A percentile compares a stretch with the other conserved stretches of the same genome.
Conservation (phyloP, 2,113 vertebrate species). For the Manacus vitellinus region DNA sequence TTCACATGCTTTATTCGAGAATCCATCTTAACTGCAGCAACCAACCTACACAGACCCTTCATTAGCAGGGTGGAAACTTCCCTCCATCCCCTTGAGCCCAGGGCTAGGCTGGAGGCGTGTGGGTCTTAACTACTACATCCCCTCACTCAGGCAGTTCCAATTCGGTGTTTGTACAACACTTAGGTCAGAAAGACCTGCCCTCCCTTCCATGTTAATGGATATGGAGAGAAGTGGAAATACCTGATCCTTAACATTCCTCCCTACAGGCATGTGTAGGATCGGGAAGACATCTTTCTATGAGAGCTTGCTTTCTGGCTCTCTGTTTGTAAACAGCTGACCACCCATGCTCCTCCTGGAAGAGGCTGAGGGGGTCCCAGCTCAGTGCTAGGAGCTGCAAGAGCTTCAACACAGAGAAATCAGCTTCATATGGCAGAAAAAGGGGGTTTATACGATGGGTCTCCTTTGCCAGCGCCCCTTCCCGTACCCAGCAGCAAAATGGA, state of each 20-base stretch:
- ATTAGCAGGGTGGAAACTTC: background rate
- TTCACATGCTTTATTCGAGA: background rate
- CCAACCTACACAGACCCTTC: background rate
- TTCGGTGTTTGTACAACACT: background rate
- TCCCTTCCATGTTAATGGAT: background rate
- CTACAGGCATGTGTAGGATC: background rate
- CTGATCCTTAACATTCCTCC: constrained; percentile 62
- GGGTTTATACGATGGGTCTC: background rate
- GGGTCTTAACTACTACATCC: background rate
- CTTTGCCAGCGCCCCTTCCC: background rate
- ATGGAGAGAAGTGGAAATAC: constrained; percentile 52
- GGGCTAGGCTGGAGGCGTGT: background rate
- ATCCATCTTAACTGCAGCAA: background rate
- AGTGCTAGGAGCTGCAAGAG: background rate
- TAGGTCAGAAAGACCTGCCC: background rate
- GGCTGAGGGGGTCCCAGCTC: background rate
- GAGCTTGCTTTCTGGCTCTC: background rate
- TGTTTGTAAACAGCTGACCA: background rate
- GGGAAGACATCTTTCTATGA: background rate
- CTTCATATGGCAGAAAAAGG: background rate
- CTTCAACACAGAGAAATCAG: background rate
- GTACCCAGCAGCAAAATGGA: background rate
- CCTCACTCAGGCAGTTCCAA: background rate
- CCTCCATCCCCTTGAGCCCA: background rate
- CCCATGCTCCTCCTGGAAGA: fast-evolving